These are phyloP conservation scores for Oryzias melastigma DNA, from an alignment of 2,113 vertebrate species.

Conservation along the genomic window DNA sequence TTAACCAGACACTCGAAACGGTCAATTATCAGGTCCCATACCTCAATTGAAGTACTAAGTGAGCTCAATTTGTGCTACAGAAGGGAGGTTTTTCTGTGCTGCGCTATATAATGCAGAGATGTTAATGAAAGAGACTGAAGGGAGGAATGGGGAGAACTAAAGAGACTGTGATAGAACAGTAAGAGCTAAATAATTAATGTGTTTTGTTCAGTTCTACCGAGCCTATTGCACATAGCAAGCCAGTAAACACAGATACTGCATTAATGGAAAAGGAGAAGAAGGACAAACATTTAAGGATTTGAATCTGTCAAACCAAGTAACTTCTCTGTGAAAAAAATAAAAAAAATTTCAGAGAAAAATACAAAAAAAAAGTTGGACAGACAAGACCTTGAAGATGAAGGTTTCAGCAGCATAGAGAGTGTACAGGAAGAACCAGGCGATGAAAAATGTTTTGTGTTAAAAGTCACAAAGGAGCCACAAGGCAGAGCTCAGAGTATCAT, in stretches of 20 bases:
- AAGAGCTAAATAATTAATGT: conserved; percentile 62
- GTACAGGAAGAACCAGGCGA: conserved; percentile 37
- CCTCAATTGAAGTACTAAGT: conserved; percentile 45
- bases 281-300: conserved; percentile 21
- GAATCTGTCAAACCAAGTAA: conserved; percentile 25
- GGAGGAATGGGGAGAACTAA: conserved; percentile 47
- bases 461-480: conserved; percentile 46
- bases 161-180: conserved; percentile 37
- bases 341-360: too few species aligned
- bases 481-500: conserved; percentile 14
- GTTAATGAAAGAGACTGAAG: conserved; percentile 31
- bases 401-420: conserved; percentile 23
- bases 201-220: conserved; percentile 56
- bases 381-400: conserved; percentile 54
- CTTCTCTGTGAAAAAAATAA: conserved; percentile 24
- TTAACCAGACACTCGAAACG: conserved; percentile 52
- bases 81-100: conserved; percentile 32
- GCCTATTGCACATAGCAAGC: conserved; percentile 36
- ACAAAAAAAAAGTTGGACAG: conserved; percentile 13
- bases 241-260: conserved; percentile 49
- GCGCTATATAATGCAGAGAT: conserved; percentile 11
- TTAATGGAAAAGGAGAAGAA: conserved; percentile 6
- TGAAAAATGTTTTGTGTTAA: conserved; percentile 48
- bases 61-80: conserved; percentile 30
- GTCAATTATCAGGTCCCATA: conserved; percentile 52